Base-by-base conservation (phyloP, 2,888 invertebrate species). In the Drosophila subsilvestris region DNA sequence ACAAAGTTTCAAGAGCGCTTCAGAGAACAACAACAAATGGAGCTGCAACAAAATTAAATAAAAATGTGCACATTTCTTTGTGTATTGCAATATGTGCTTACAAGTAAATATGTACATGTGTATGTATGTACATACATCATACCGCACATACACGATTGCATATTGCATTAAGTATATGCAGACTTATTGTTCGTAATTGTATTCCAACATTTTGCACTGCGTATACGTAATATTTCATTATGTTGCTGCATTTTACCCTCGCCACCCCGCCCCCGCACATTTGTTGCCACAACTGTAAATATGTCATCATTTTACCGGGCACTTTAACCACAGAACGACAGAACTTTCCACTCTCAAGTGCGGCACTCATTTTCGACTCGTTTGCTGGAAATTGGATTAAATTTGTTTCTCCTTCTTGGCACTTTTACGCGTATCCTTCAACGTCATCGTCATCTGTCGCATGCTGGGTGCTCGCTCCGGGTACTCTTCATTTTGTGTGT, bases 151-250 rank as follows among this genome's bases (percentile, higher is more conserved):
- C 32, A 12, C 32, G 32, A 32, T 37, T 37, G 37, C 37, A 37
- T n/a, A 37, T 37, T 27, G 25, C 62, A 54, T 18, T 37, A 22
- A 32, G 27, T 27, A 29, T 37, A 37, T 6, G 49, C 60, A 44
- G 14, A 62, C 69, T 74, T 61, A 55, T 55, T 67, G 62, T n/a
- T 45, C 53, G 83, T 86, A 82, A 82, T 86, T 82, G 88, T 88
- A 72, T 82, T 82, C 59, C 78, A 73, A 73, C 83, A 79, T 85
- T 79, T 70, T 85, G 55, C 53, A 37, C 60, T 59, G 58, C 56
- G 85, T 81, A 85, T 79, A 67, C 71, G 83, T 73, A 63, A 79
- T 88, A 79, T 75, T 82, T 85, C 70, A 85, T 82, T 77, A 88
- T 79, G 68, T 51, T 44, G 54, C 71, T 67, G 62, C 77, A 55